phyloP scores from a whole-genome alignment of 2,797 vertebrate species.

The Pantherophis alleghaniensis region DNA sequence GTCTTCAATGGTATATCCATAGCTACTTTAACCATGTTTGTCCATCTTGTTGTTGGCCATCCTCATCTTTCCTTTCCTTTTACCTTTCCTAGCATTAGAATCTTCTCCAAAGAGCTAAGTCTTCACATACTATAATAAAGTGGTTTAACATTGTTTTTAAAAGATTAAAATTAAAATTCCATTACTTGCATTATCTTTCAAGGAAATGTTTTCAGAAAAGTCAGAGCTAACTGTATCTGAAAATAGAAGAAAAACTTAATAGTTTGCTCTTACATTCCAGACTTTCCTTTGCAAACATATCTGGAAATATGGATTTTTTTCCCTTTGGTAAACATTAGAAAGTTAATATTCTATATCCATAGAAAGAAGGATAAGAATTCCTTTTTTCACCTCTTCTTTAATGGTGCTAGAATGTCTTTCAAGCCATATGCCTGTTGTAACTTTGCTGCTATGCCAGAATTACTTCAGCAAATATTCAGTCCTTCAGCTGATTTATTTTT shows the following conservation, averaged over 20 bases:
- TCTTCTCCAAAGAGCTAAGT: not conserved
- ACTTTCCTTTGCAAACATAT: not conserved
- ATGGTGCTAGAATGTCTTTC: not conserved
- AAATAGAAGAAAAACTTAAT: not conserved
- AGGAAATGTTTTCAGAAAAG: not conserved
- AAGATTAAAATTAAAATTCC: not conserved
- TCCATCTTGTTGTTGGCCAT: not conserved
- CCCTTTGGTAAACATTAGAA: not conserved
- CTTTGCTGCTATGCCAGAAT: not conserved
- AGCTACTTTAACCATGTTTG: not conserved
- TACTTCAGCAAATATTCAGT: conserved; percentile 1
- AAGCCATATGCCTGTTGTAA: not conserved
- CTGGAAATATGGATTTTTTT: not conserved
- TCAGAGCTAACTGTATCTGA: not conserved
- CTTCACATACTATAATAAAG: not conserved
- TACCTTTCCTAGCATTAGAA: not conserved
- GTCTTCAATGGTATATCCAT: not conserved
- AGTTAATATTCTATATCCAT: not conserved
- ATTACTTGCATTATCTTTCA: not conserved
- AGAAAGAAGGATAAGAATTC: not conserved
- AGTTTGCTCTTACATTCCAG: not conserved
- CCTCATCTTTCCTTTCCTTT: not conserved
- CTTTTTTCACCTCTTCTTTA: accelerated
- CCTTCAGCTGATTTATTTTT: conserved; percentile 34
- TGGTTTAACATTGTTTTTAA: not conserved